These are phyloP conservation scores for Ceriagrion tenellum DNA, from an alignment of 2,888 invertebrate genomes.

Conservation along the genomic window DNA sequence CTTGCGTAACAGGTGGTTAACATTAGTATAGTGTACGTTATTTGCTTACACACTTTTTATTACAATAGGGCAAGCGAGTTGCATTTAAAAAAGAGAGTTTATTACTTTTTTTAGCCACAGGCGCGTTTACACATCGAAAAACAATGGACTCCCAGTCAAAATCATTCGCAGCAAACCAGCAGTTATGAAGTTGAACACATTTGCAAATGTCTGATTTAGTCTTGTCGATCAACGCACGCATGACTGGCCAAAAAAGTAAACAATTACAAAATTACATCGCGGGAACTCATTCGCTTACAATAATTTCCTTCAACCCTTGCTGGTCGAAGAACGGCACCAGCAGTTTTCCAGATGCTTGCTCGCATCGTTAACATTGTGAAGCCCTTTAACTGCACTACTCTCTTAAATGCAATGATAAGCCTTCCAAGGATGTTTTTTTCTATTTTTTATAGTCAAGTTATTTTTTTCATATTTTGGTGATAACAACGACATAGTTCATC, in stretches of 20 bases:
- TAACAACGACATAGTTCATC: not conserved
- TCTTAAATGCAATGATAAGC: constrained; percentile 16
- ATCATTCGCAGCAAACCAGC: not conserved
- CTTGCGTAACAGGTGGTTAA: constrained; percentile 39
- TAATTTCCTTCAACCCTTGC: not conserved
- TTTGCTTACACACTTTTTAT: constrained; percentile 18
- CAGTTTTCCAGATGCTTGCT: not conserved
- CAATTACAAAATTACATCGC: not conserved
- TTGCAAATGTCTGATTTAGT: not conserved
- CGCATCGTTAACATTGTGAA: not conserved
- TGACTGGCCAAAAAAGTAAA: not conserved
- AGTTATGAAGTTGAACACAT: constrained; percentile 13
- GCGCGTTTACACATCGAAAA: not conserved
- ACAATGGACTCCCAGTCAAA: not conserved
- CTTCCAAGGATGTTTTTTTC: constrained; percentile 30
- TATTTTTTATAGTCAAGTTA: not conserved
- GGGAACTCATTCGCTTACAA: not conserved
- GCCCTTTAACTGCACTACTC: constrained; percentile 43
- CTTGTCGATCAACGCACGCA: not conserved
- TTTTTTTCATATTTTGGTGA: not conserved
- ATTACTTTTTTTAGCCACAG: not conserved
- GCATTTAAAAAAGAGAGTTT: constrained; percentile 10
- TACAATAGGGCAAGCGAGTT: not conserved
- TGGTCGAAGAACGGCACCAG: not conserved
- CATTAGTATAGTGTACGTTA: not conserved